Base-by-base conservation (phyloP, 2,797 vertebrate genomes). In the Poeciliopsis paucimaculata region DNA sequence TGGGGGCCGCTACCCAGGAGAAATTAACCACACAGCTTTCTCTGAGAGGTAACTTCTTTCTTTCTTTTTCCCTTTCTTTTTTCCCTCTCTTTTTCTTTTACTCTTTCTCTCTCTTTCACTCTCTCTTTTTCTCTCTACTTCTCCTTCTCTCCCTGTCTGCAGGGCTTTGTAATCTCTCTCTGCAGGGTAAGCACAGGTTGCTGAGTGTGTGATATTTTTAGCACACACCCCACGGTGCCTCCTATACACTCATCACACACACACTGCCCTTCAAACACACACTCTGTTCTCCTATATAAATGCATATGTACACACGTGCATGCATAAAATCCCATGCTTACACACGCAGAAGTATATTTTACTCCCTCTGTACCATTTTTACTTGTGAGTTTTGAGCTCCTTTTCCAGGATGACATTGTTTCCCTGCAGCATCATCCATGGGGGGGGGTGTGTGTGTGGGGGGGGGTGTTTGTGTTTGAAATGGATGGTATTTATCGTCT, bases 1-100 rank as follows among this genome's bases (percentile, higher is more conserved):
- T 0, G 97, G 97, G 64, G 96, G 96, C 43, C 96, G 97, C 80
- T 98, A 98, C 94, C 96, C 97, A 0, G 93, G 95, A 0, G 98
- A 98, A 86, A 94, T 98, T 18, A 95, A 96, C 18, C 98, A 98
- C 90, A 96, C 96, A 64, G 91, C 82, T 0, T 88, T 96, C 73
- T 94, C 91, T 15, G 95, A 95, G 81, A 95, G 95, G 95, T 84
- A 75, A 47, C 51, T 20, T 62, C 72, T 71, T 66, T 66, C 36
- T 68, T 16, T 64, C 7, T 64, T 18, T 62, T 26, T 45, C 31
- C 46, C 71, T 64, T 73, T 26, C 51, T 62, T 72, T 26, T 51
- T 55, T 28, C 39, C 1, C 34, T 41, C 39, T 62, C 7, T 43
- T 36, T 72, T 39, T 73, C 28, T 55, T 23, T 64, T 13, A 41